Percentiles rank a stretch among this genome's conserved stretches.
phyloP scores from a whole-genome alignment of 2,113 vertebrate species.

The Sapajus apella region DNA sequence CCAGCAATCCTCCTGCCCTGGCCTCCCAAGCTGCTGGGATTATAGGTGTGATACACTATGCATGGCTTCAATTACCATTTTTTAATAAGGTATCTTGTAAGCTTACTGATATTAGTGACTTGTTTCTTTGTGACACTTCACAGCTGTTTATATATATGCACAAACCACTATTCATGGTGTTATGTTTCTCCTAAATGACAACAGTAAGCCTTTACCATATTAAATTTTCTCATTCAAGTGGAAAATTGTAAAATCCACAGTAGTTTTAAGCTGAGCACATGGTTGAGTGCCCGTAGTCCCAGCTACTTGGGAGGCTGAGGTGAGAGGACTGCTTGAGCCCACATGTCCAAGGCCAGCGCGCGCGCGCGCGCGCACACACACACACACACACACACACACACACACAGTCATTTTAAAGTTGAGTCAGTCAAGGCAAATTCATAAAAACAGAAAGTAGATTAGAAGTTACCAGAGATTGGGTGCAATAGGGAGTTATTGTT shows the following conservation, averaged over 20 bases:
- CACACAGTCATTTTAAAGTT: not conserved
- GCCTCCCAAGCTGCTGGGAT: too few species aligned
- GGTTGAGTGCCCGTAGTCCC: not conserved
- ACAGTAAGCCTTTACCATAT: not conserved
- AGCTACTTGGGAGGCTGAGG: not conserved
- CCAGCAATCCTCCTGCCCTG: too few species aligned
- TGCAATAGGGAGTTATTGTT: not conserved
- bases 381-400: not conserved
- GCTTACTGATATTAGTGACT: not conserved
- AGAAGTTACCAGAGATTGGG: not conserved
- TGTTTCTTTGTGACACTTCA: conserved; percentile 34
- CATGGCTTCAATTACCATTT: not conserved
- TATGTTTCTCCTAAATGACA: not conserved
- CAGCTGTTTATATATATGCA: not conserved
- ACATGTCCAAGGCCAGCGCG: not conserved
- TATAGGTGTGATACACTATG: too few species aligned
- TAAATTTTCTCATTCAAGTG: not conserved
- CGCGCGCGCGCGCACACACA: accelerated
- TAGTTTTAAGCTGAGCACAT: not conserved
- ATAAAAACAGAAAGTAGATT: not conserved
- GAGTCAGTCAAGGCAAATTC: conserved; percentile 17
- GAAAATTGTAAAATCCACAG: conserved; percentile 51
- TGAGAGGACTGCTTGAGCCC: not conserved
- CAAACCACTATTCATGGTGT: not conserved
- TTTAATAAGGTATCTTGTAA: conserved; percentile 21